Conservation (phyloP, 2,888 invertebrate species). For the Graphium colonna region DNA sequence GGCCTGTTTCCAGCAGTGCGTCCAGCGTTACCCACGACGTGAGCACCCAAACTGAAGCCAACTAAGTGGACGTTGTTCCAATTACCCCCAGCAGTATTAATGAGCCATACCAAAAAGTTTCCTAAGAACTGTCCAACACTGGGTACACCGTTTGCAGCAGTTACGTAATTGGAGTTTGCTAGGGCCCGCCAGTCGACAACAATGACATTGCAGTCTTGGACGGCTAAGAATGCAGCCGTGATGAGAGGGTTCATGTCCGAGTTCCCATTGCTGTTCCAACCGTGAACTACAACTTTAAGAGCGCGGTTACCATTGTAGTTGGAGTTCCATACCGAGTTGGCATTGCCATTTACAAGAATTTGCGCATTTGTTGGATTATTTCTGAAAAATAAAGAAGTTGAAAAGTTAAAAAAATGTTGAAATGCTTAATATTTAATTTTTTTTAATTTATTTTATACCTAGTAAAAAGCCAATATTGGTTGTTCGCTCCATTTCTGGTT, state of each 20-base stretch:
- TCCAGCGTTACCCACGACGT: slow-evolving; percentile 59
- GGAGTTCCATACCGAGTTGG: background rate
- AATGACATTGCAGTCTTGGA: slow-evolving; percentile 56
- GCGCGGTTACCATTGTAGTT: background rate
- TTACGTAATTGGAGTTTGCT: slow-evolving; percentile 42
- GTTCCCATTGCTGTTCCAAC: slow-evolving; percentile 46
- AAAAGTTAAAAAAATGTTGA: background rate
- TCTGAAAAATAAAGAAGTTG: background rate
- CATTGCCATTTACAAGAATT: background rate
- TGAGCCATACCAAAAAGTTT: slow-evolving; percentile 59
- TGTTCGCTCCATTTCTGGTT: slow-evolving; percentile 32
- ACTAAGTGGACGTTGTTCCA: too few relatives aligned
- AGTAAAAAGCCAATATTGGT: slow-evolving; percentile 37
- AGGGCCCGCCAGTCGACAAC: slow-evolving; percentile 60
- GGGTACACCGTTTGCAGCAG: slow-evolving; percentile 52
- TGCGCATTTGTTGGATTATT: background rate
- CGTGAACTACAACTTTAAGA: too few relatives aligned
- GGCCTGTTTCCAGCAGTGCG: slow-evolving; percentile 39
- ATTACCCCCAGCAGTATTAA: too few relatives aligned
- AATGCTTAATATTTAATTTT: background rate
- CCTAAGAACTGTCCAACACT: slow-evolving; percentile 55
- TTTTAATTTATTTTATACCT: slow-evolving; percentile 25
- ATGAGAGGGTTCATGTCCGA: slow-evolving; percentile 42
- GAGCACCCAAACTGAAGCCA: too few relatives aligned
- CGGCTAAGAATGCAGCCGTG: slow-evolving; percentile 47